Percentiles rank a stretch among this genome's conserved stretches.
phyloP scores from a whole-genome alignment of 2,797 vertebrate species.

The Falco columbarius region DNA sequence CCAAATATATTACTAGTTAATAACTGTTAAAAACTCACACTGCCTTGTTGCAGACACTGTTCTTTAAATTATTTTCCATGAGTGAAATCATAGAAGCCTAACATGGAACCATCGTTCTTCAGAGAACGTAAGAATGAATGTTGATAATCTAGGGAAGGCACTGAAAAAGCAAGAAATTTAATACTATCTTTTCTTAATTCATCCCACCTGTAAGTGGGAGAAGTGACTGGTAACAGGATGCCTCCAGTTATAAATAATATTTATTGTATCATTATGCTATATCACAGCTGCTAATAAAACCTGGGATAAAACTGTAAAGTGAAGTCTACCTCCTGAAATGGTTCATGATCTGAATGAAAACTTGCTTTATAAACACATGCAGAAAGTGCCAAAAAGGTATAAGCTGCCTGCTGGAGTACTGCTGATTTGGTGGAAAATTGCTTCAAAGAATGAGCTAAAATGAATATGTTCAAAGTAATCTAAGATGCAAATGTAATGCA shows the following conservation, averaged over 20 bases:
- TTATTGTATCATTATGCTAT: background rate
- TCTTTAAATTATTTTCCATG: slow-evolving; percentile 35
- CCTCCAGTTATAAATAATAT: background rate
- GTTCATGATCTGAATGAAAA: slow-evolving; percentile 44
- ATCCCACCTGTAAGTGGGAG: background rate
- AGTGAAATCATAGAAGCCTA: slow-evolving; percentile 18
- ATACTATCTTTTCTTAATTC: background rate
- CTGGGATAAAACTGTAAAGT: slow-evolving; percentile 19
- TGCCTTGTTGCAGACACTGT: background rate
- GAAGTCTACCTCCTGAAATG: background rate
- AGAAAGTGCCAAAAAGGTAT: background rate
- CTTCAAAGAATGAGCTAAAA: slow-evolving; percentile 50
- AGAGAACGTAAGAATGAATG: background rate
- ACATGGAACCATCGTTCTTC: background rate
- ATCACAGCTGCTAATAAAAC: background rate
- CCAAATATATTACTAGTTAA: background rate
- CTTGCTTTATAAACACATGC: slow-evolving; percentile 2
- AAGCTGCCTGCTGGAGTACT: slow-evolving; percentile 29
- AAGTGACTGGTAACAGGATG: background rate
- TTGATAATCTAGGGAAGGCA: background rate
- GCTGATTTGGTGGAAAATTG: slow-evolving; percentile 46
- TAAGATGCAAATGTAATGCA: slow-evolving; percentile 61
- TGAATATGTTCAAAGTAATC: slow-evolving; percentile 57
- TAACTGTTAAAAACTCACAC: background rate
- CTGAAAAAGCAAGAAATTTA: background rate